Evolutionary conservation across 2,888 invertebrate genomes (phyloP), one percentile per base, ranked within the genome.

Genomic region (Apotomis betuletana): DNA sequence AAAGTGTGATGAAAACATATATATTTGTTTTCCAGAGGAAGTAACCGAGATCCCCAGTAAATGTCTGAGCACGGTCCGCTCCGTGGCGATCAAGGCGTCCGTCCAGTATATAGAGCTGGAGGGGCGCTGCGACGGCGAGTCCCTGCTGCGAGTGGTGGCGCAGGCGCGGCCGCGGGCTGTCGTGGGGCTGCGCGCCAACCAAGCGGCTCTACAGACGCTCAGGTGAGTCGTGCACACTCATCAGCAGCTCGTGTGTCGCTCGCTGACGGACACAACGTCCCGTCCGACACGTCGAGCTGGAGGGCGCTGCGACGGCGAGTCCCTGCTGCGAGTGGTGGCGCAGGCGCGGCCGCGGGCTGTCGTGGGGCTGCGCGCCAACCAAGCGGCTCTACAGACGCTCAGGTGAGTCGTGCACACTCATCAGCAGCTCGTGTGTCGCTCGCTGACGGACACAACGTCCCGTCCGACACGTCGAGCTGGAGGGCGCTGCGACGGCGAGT

Each of bases 41-140:
- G 82, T 89, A 81, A 69, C 81, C 0, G 98, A 98, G 84, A 95
- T 97, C 67, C 99, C 99, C 0, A 98, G 98, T 27, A 99, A 99
- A 88, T 98, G 98, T 84, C 94, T 98, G 3, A 94, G 95, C 9
- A 94, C 96, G 41, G 95, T 95, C 5, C 95, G 97, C 4, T 95
- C 95, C 0, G 95, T 99, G 60, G 94, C 96, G 75, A 95, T 99
- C 0, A 96, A 96, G 80, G 98, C 98, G 3, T 96, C 96, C 81
- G 95, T 99, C 6, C 96, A 97, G 78, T 99, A 97, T 84, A 99
- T 99, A 74, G 99, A 99, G 90, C 97, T 99, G 85, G 99, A 99
- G 85, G 99, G 99, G 0, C 94, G 97, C 67, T 97, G 97, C 5
- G 97, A 97, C 85, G 97, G 97, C 0, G 97, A 97, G 86, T 97